phyloP scores from a whole-genome alignment of 2,113 vertebrate genomes.

The Albula goreensis region DNA sequence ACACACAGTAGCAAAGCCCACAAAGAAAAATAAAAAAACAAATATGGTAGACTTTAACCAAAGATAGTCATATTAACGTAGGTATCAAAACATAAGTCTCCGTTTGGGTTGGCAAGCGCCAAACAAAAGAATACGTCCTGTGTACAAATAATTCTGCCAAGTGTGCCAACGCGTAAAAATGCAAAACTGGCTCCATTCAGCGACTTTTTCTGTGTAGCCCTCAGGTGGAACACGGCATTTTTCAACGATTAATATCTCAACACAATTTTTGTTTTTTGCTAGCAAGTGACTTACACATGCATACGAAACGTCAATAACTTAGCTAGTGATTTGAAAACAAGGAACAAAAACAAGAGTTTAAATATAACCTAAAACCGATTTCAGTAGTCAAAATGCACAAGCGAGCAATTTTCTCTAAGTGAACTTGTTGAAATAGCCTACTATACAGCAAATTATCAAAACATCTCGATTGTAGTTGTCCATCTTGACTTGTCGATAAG shows the following conservation, averaged over 20 bases:
- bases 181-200: slow-evolving; percentile 14
- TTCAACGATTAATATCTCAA: slow-evolving; percentile 40
- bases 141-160: slow-evolving; percentile 18
- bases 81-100: slow-evolving; percentile 4
- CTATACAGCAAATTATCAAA: neutral
- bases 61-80: neutral
- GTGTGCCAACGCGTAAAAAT: slow-evolving; percentile 30
- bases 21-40: slow-evolving; percentile 28
- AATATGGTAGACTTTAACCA: neutral
- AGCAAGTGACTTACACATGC: neutral
- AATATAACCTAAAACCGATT: neutral
- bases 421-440: neutral
- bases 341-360: neutral
- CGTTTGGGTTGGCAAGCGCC: slow-evolving; percentile 10
- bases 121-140: slow-evolving; percentile 4
- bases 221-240: slow-evolving; percentile 41
- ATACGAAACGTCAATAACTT: neutral
- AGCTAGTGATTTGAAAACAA: neutral
- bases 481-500: slow-evolving; percentile 42
- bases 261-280: slow-evolving; percentile 15
- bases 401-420: neutral
- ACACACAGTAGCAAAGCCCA: slow-evolving; percentile 50
- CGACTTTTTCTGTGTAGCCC: slow-evolving; percentile 17
- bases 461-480: slow-evolving; percentile 36
- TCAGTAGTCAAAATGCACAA: neutral